Conservation (phyloP, 2,113 vertebrate genomes). For the Pelobates fuscus region DNA sequence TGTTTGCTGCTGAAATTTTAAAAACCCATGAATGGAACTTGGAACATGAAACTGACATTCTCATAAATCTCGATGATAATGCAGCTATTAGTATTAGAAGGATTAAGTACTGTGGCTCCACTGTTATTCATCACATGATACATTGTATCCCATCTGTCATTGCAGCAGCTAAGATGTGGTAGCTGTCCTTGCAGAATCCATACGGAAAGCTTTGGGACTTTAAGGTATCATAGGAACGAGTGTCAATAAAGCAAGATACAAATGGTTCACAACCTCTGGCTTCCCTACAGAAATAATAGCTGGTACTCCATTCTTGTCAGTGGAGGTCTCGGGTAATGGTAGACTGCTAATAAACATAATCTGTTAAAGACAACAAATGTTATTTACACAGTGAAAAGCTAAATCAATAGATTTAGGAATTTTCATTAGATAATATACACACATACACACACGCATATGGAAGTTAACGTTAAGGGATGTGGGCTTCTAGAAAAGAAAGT, state of each 20-base stretch:
- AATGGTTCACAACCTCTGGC: slow-evolving; percentile 68
- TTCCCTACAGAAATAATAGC: slow-evolving; percentile 67
- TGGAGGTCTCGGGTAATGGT: slow-evolving; percentile 59
- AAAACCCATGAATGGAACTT: slow-evolving; percentile 78
- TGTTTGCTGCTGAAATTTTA: slow-evolving; percentile 82
- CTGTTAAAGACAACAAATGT: slow-evolving; percentile 9
- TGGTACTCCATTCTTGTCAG: slow-evolving; percentile 72
- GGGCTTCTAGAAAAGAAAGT: not conserved
- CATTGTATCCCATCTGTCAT: slow-evolving; percentile 76
- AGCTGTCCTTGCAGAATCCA: slow-evolving; percentile 73
- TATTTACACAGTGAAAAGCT: not conserved
- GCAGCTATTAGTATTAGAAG: slow-evolving; percentile 81
- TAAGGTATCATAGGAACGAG: slow-evolving; percentile 68
- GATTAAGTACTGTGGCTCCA: slow-evolving; percentile 78
- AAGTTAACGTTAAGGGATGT: not conserved
- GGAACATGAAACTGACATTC: slow-evolving; percentile 85
- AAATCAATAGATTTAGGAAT: not conserved
- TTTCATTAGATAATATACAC: not conserved
- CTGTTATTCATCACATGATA: slow-evolving; percentile 82
- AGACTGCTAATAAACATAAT: slow-evolving; percentile 7
- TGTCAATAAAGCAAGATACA: slow-evolving; percentile 64
- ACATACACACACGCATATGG: too few species aligned
- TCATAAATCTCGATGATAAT: slow-evolving; percentile 92
- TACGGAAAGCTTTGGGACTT: slow-evolving; percentile 72
- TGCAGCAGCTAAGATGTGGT: slow-evolving; percentile 65